phyloP scores from a whole-genome alignment of 2,888 invertebrate genomes.

The Epistrophe eligans region DNA sequence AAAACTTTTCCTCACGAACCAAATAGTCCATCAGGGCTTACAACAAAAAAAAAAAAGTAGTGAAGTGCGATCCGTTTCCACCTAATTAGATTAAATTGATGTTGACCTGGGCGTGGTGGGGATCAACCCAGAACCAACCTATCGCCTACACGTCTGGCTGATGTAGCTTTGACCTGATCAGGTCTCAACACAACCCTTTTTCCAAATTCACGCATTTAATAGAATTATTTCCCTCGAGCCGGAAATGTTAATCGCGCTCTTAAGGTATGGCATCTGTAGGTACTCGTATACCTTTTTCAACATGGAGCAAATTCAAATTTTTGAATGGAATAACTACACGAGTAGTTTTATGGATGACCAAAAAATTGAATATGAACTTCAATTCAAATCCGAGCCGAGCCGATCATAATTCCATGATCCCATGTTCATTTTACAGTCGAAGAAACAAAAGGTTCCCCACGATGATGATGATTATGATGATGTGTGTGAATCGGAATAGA shows the following conservation, averaged over 20 bases:
- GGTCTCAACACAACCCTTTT: conserved; percentile 50
- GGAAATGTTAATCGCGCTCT: conserved; percentile 68
- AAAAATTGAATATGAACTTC: conserved; percentile 7
- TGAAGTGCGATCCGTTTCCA: conserved; percentile 71
- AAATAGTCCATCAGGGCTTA: background rate
- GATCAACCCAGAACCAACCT: conserved; percentile 23
- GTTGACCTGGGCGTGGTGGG: conserved; percentile 36
- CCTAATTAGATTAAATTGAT: conserved; percentile 75
- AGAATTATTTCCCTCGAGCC: conserved; percentile 68
- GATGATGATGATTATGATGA: background rate
- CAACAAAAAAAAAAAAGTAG: conserved; percentile 13
- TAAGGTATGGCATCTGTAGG: conserved; percentile 48
- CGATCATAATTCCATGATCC: background rate
- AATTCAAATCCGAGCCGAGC: background rate
- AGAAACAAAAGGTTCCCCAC: conserved; percentile 54
- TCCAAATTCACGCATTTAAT: conserved; percentile 63
- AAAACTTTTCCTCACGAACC: conserved; percentile 29
- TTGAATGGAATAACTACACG: conserved; percentile 60
- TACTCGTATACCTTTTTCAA: background rate
- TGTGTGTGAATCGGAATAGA: conserved; percentile 63
- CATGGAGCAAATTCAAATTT: conserved; percentile 29
- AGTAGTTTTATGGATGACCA: conserved; percentile 42
- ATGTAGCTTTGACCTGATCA: background rate
- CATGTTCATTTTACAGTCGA: conserved; percentile 27
- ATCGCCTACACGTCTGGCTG: conserved; percentile 60